A percentile compares a stretch with the other conserved stretches of the same genome.
Conservation (phyloP, 2,113 vertebrate species). For the Arvicanthis niloticus region DNA sequence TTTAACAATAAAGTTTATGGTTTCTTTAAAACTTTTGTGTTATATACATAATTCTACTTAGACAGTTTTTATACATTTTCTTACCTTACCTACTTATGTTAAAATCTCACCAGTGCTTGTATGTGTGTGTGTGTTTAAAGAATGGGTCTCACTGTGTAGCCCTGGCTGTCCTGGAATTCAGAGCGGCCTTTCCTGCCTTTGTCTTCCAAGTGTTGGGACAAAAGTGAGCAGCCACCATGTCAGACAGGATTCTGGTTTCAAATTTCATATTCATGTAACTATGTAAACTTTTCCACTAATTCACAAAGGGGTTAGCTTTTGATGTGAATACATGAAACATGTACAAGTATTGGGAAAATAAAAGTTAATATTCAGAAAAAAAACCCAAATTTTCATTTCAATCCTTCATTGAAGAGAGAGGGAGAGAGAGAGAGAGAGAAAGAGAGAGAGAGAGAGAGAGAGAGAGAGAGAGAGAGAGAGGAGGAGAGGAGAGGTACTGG, state of each 20-base stretch:
- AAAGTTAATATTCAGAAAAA: constrained; percentile 11
- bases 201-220: not conserved
- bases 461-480: not conserved
- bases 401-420: not conserved
- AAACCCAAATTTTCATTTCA: constrained; percentile 41
- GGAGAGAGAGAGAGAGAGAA: not conserved
- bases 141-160: not conserved
- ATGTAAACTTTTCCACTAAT: constrained; percentile 16
- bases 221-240: not conserved
- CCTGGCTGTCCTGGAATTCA: not conserved
- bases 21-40: constrained; percentile 16
- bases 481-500: not conserved
- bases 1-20: constrained; percentile 15
- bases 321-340: not conserved
- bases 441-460: not conserved
- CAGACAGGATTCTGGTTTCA: not conserved
- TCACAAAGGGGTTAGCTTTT: not conserved
- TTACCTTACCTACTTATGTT: not conserved
- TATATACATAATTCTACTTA: constrained; percentile 42
- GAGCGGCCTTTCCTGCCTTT: not conserved
- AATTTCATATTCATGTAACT: constrained; percentile 4
- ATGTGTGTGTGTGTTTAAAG: not conserved
- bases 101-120: constrained; percentile 46
- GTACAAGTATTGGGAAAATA: not conserved
- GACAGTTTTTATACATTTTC: not conserved